Base-by-base conservation (phyloP, 1,140 invertebrate genomes). In the Homarus americanus region DNA sequence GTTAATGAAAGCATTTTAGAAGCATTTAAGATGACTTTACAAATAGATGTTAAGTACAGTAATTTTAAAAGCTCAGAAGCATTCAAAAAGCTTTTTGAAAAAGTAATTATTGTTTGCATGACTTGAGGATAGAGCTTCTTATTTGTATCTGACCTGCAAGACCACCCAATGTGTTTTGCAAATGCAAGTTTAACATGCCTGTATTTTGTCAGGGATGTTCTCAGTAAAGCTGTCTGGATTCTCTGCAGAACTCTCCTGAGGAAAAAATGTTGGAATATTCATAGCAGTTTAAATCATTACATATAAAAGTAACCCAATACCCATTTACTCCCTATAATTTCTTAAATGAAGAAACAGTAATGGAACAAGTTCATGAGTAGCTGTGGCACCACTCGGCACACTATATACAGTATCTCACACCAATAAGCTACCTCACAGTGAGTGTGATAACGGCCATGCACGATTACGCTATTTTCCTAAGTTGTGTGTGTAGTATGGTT, bases 121-220 rank as follows among this genome's bases (percentile, higher is more conserved):
- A 78, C 24, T 40, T 87, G 73, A 78, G 53, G 75, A 86, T 49
- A 49, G 15, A 58, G 53, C 53, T 58, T 58, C 40, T 44, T 53
- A 49, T 69, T 36, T 72, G 69, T 78, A 87, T 72, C 41, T 87
- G 72, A 78, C 85, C 63, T 58, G 85, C 85, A 87, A 87, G 69
- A 90, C 80, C 87, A 90, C 53, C 69, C 87, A 90, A 82, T 90
- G 72, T 90, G 49, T 87, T 87, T 63, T 90, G 87, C 87, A 90
- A 90, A 90, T 90, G 87, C 87, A 82, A 82, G 80, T 90, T 88
- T 82, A 90, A 90, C 87, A 90, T 90, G 87, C 87, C 87, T 90
- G 87, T 82, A 73, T 75, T 82, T 83, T 63, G 87, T 82, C 79
- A 73, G 79, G 87, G 53, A 90, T 66, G 80, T 90, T 90, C 87